These are phyloP conservation scores for Mionectes macconnelli DNA, from an alignment of 2,113 vertebrate species.

Conservation along the genomic window DNA sequence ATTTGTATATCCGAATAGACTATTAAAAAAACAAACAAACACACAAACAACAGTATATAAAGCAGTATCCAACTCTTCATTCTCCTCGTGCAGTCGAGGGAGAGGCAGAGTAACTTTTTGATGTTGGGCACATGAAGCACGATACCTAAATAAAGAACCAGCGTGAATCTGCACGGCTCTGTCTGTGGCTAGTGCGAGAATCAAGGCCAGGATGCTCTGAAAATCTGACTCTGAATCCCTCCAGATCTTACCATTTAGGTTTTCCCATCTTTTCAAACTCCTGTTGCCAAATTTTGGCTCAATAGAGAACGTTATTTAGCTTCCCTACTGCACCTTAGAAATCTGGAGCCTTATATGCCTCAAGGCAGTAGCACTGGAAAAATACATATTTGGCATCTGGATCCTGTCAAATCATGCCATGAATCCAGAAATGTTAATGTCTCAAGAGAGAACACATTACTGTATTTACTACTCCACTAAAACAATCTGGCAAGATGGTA, in stretches of 20 bases:
- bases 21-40: fast-evolving
- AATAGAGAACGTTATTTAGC: background rate
- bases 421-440: background rate
- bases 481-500: background rate
- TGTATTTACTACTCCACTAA: background rate
- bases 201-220: background rate
- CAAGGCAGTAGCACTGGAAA: background rate
- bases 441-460: background rate
- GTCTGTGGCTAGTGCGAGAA: fast-evolving
- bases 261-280: background rate
- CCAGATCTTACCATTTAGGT: background rate
- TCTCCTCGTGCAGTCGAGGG: background rate
- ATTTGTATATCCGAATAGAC: background rate
- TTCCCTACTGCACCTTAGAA: background rate
- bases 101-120: background rate
- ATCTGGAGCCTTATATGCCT: background rate
- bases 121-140: background rate
- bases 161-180: background rate
- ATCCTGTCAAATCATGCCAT: background rate
- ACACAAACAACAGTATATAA: background rate
- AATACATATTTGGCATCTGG: background rate
- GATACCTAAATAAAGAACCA: background rate
- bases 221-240: background rate
- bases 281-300: background rate
- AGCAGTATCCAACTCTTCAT: fast-evolving